phyloP scores from a whole-genome alignment of 2,797 vertebrate genomes.

The Ataeniobius toweri region DNA sequence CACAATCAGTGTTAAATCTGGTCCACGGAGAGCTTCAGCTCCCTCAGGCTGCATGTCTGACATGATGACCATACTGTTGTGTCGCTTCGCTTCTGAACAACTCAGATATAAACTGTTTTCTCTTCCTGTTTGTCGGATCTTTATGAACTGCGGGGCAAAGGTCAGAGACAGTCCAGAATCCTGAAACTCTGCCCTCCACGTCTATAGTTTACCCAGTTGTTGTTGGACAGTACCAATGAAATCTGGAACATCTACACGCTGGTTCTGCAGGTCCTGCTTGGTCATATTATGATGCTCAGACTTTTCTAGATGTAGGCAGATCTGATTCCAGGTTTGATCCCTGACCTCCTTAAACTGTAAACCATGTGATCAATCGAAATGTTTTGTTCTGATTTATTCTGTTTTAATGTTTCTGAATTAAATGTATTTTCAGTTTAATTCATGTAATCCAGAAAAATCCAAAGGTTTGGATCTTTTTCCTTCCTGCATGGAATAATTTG shows the following conservation, averaged over 20 bases:
- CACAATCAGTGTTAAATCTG: slow-evolving; percentile 39
- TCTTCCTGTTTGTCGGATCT: neutral
- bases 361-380: neutral
- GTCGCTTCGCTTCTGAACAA: neutral
- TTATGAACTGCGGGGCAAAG: neutral
- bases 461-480: neutral
- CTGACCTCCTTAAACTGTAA: too few species aligned
- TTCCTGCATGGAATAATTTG: neutral
- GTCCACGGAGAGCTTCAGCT: neutral
- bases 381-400: neutral
- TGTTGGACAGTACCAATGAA: too few species aligned
- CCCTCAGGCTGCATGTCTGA: slow-evolving; percentile 3
- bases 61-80: rapidly evolving
- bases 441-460: neutral
- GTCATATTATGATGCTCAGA: too few species aligned
- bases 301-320: too few species aligned
- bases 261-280: too few species aligned
- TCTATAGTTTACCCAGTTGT: too few species aligned
- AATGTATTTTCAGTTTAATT: neutral
- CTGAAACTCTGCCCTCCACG: too few species aligned
- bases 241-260: too few species aligned
- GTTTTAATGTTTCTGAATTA: neutral
- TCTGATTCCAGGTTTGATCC: too few species aligned
- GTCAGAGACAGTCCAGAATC: neutral
- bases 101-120: slow-evolving; percentile 1